Evolutionary conservation across 2,797 vertebrate genomes (phyloP), one percentile per base, ranked within the genome.

Genomic region (Tapirus indicus): DNA sequence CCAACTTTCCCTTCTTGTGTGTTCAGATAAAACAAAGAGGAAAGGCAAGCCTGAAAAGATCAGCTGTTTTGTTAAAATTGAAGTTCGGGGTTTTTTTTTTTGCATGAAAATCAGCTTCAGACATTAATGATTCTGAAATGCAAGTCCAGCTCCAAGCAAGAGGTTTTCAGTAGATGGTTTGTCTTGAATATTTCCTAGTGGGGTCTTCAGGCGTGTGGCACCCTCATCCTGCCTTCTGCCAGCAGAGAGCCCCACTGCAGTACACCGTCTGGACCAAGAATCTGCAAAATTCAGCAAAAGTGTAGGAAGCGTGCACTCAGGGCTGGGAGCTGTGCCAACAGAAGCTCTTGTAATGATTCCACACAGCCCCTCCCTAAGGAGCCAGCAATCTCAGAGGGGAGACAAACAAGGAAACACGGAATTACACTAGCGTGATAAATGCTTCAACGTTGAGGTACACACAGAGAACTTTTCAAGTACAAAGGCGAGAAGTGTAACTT

Each of bases 221-320:
- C 27, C 52, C 58, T 69, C 47, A 5, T 56, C 66, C 69, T 54
- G 58, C 52, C 25, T 38, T 66, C 71, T 94, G 78, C 66, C 54
- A 56, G 66, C 27, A 38, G 11, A 71, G 35, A 58, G 68, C 66
- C 32, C 64, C 49, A 11, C 54, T 62, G 77, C 23, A 69, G 41
- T 47, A 12, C 12, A 9, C 16, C 12, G 27, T 68, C 62, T 60
- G 52, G 60, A 74, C 71, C 38, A 7, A 66, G 80, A 87, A 95
- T 80, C 89, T 74, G 54, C 68, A 80, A 82, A 93, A 72, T 68
- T 95, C 87, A 97, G 72, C 60, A 92, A 78, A 95, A 92, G 80
- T 29, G 52, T n/a, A 38, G 79, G 74, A 52, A 83, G 58, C 27
- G 2, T 7, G 27, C 66, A 18, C 23, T 90, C 54, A 80, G 83